Evolutionary conservation across 2,888 invertebrate genomes (phyloP), one percentile per base, ranked within the genome.

Genomic region (Agrochola macilenta): DNA sequence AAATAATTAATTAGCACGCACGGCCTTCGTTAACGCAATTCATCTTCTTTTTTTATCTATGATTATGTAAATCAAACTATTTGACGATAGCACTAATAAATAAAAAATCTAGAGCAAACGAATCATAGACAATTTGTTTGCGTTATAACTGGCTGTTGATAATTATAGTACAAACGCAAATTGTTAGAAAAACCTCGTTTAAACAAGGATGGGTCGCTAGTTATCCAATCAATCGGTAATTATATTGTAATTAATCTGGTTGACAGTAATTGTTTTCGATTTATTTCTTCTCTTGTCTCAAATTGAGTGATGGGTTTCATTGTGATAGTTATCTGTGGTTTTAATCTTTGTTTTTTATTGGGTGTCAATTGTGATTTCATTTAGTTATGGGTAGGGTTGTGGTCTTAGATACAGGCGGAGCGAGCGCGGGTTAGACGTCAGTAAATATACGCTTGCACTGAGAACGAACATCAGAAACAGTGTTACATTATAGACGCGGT

Each of bases 201-300:
- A n/a, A 43, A 64, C 58, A 69, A 71, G 23, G 46, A 74, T 69
- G 17, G 35, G 58, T 52, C 11, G 52, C 12, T 83, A 69, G 20
- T 86, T 75, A 84, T 83, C 69, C 5, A 77, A 83, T 83, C 60
- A 83, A 39, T 57, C 20, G 30, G 17, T 65, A 79, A 83, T 86
- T 76, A 73, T 58, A 23, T 63, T 83, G 60, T 76, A 69, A 84
- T 84, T 79, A 83, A 79, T 86, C 78, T 54, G 52, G 64, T 60
- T 72, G 84, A 79, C 87, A 79, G 74, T 86, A 84, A 84, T 84
- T 79, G 79, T n/a, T 74, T 60, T 74, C 49, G 26, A 74, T 83
- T 86, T 76, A 83, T 86, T 82, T 78, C 49, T 83, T 70, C 7
- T 46, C 17, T 54, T 39, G 17, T 52, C 46, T 52, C n/a, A 17